Conservation (phyloP, 2,888 invertebrate genomes). For the Aromia moschata region DNA sequence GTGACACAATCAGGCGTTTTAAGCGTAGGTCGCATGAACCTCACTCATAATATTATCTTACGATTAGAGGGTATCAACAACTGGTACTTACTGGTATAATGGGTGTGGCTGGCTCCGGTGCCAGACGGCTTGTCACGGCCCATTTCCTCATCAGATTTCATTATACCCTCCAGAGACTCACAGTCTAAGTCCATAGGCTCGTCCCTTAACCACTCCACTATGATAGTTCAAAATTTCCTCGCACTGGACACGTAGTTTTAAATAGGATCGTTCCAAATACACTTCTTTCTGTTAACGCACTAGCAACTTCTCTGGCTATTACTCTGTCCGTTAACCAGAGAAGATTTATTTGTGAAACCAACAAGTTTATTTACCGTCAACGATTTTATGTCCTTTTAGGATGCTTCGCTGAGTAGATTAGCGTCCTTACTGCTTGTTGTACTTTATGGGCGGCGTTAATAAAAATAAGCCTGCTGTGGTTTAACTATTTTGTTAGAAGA, state of each 20-base stretch:
- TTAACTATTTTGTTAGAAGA: no score
- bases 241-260: constrained; percentile 11
- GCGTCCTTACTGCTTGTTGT: background rate
- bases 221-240: constrained; percentile 30
- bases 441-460: no score
- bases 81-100: constrained; percentile 54
- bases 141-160: constrained; percentile 56
- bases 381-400: background rate
- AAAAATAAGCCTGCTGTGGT: no score
- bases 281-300: constrained; percentile 14
- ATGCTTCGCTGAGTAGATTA: background rate
- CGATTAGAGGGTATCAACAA: no score
- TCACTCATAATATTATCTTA: no score
- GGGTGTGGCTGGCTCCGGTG: constrained; percentile 51
- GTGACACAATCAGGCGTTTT: no score
- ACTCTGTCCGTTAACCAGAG: background rate
- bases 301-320: constrained; percentile 10
- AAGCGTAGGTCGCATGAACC: no score
- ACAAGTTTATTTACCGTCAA: constrained; percentile 6
- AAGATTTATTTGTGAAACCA: constrained; percentile 1
- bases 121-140: constrained; percentile 51
- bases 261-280: constrained; percentile 6
- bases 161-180: constrained; percentile 38
- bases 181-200: constrained; percentile 44
- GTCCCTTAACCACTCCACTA: constrained; percentile 42